These are phyloP conservation scores for Vicugna pacos DNA, from an alignment of 2,113 vertebrate genomes.

Conservation along the genomic window DNA sequence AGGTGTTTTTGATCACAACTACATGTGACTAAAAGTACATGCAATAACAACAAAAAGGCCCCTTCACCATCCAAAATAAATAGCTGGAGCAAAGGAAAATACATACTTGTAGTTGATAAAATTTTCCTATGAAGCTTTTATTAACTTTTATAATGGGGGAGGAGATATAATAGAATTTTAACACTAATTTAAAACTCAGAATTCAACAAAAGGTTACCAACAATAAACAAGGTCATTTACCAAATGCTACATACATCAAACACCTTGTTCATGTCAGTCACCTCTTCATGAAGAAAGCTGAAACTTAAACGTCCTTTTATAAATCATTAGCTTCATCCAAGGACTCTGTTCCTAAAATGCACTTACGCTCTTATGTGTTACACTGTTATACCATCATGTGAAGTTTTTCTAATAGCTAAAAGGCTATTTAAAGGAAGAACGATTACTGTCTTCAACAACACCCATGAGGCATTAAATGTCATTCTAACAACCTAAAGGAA, in stretches of 20 bases:
- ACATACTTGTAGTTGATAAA: not conserved
- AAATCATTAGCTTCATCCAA: not conserved
- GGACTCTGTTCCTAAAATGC: not conserved
- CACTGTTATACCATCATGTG: not conserved
- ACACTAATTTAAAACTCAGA: conserved; percentile 46
- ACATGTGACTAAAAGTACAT: not conserved
- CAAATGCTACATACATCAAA: not conserved
- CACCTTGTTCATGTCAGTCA: not conserved
- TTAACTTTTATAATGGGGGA: not conserved
- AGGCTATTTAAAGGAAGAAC: not conserved
- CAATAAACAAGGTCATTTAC: not conserved
- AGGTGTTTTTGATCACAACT: not conserved
- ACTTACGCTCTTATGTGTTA: not conserved
- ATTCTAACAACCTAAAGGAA: not conserved
- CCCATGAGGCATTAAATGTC: not conserved
- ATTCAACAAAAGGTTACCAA: not conserved
- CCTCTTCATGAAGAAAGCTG: not conserved
- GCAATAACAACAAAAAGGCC: not conserved
- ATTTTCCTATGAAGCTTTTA: not conserved
- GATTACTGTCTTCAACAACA: not conserved
- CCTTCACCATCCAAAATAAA: not conserved
- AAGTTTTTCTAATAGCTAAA: not conserved
- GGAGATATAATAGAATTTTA: not conserved
- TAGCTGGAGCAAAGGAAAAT: not conserved
- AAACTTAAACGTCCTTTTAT: conserved; percentile 15